Base-by-base conservation (phyloP, 2,888 invertebrate species). In the Nomada lathburiana region DNA sequence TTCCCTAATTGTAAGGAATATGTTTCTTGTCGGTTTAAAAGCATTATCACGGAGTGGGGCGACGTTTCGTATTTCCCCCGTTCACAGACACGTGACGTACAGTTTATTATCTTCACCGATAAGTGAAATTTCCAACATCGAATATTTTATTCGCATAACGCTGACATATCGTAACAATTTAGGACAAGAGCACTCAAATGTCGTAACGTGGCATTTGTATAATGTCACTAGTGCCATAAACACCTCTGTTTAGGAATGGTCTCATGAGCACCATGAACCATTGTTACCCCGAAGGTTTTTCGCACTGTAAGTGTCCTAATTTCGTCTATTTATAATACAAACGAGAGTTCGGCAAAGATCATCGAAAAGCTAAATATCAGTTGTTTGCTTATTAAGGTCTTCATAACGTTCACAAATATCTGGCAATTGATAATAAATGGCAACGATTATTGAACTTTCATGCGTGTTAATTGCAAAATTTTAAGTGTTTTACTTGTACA, bases 131-230 rank as follows among this genome's bases (percentile, higher is more conserved):
- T 71, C 57, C 52, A 26, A 20, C 52, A 23, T 2, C 18, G 67
- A 76, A 76, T 72, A 72, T 26, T 36, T n/a, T 63, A 78, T 63
- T 57, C 71, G 59, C 63, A 50, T 36, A 68, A 63, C 64, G 59
- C 53, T 83, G 69, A 75, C 74, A 67, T 81, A 64, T 67, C 47
- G n/a, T 53, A 78, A 82, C 65, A 60, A 89, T 88, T 88, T 86
- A 74, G 83, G 75, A 80, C 76, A 77, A 76, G 71, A 68, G 68
- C 55, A 53, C 20, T 50, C 26, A 88, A 91, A 91, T 90, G 91
- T 86, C 90, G 86, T 73, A 63, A 52, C 73, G 62, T 90, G 90
- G 73, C 89, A 89, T 91, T 91, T 91, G 69, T 62, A 53, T 89
- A 91, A 91, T 91, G 91, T 89, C 91, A 89, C 4, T 64, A 2